Evolutionary conservation across 2,113 vertebrate genomes (phyloP), one percentile per base, ranked within the genome.

Genomic region (Sarotherodon lohbergeri): DNA sequence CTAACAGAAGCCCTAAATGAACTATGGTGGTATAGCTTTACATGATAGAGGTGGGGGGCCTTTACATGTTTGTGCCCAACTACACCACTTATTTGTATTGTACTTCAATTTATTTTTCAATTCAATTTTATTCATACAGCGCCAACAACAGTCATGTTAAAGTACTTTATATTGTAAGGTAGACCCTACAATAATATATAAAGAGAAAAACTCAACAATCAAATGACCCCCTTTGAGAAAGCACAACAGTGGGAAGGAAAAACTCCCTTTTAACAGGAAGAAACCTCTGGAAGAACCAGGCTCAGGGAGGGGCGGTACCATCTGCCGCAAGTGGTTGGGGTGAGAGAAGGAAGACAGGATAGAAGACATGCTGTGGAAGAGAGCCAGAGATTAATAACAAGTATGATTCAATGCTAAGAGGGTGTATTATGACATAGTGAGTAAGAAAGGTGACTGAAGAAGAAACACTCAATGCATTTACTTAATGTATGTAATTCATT

Each of bases 251-350:
- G 3, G 17, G 32, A 63, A 63, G 32, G 9, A n/a, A 63, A 36
- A 63, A 63, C 59, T 63, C 29, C 59, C 32, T 36, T 63, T 63
- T 63, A 19, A 36, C 32, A 36, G 59, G 32, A 63, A 63, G 32
- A 63, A 63, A 63, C 9, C 3, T 36, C 59, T 1, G 32, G 0
- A 3, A 63, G 5, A 63, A 63, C 59, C 9, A 7, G 59, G 32
- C 59, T 63, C 29, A 19, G 9, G 5, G 9, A 63, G 59, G 32
- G 59, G 59, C 5, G 2, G 32, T 0, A 0, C 59, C 59, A 63
- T 63, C 32, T 63, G 59, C 32, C 0, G 9, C 2, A 0, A 19
- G 16, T 0, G 16, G 59, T n/a, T 63, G 32, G 32, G 32, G 3
- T 63, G 59, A 63, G 9, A 36, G 32, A 63, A 63, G 32, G 59